These are phyloP conservation scores for Oncorhynchus nerka DNA, from an alignment of 2,113 vertebrate genomes.

Conservation along the genomic window DNA sequence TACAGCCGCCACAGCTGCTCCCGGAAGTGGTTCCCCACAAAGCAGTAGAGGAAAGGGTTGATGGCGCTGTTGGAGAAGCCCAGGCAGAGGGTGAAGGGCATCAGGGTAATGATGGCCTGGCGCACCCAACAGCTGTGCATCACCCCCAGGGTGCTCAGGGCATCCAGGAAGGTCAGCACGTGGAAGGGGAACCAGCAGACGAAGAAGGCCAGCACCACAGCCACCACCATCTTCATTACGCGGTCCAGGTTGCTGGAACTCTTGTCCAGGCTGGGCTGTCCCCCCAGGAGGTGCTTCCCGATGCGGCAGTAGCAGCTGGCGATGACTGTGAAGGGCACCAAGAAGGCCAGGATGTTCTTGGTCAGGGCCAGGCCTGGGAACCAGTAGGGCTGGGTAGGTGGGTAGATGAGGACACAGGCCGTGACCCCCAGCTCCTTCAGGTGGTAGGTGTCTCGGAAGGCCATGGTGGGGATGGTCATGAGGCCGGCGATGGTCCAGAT, in stretches of 20 bases:
- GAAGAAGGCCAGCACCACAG: constrained; percentile 77
- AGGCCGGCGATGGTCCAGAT: constrained; percentile 75
- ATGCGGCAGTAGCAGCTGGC: constrained; percentile 74
- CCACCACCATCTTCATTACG: constrained; percentile 76
- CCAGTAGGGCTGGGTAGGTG: constrained; percentile 67
- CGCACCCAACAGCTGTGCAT: constrained; percentile 63
- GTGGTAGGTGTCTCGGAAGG: constrained; percentile 69
- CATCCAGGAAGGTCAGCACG: constrained; percentile 73
- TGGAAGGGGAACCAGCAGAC: constrained; percentile 83
- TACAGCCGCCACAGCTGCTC: constrained; percentile 75
- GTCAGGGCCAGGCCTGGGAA: constrained; percentile 72
- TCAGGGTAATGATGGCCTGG: constrained; percentile 50
- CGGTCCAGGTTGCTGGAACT: constrained; percentile 72
- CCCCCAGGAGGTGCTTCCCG: constrained; percentile 68
- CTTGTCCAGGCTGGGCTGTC: constrained; percentile 62
- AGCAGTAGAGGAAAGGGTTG: constrained; percentile 84
- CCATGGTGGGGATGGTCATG: constrained; percentile 74
- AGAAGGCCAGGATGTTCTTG: constrained; percentile 75
- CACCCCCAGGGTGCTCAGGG: constrained; percentile 65
- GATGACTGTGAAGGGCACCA: constrained; percentile 76
- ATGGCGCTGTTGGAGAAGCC: constrained; percentile 81
- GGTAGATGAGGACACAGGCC: constrained; percentile 78
- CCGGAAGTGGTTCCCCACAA: constrained; percentile 82
- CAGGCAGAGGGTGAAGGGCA: constrained; percentile 76
- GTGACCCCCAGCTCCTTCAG: constrained; percentile 67